Evolutionary conservation across 2,113 vertebrate genomes (phyloP), one percentile per base, ranked within the genome.

Genomic region (Dasyornis broadbenti): DNA sequence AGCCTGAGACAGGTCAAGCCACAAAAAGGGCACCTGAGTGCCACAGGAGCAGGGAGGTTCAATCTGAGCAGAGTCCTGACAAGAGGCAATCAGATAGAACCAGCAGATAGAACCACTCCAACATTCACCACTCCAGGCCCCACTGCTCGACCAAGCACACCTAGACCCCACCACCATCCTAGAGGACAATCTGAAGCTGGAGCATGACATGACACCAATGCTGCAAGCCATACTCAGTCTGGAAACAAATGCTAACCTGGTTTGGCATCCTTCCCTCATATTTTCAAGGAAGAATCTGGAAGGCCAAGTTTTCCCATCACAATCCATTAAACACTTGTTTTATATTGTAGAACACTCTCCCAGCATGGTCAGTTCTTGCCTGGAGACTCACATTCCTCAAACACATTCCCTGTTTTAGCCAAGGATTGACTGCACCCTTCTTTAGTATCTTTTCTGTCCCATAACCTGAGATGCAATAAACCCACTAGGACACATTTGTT

Each of bases 1-100:
- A 56, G 24, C 5, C 2, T 56, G 24, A 89, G n/a, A 64, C 28
- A n/a, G 20, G 33, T 22, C 30, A 69, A 65, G 42, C 6, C 31
- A 42, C 5, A 2, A 86, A 53, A 61, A 87, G 21, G n/a, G 8
- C 7, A 79, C 17, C 26, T 26, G 18, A 0, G 0, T 56, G 50
- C 6, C 44, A 47, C 49, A 33, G 49, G 14, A 68, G 21, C 9
- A 10, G 17, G 39, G 16, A 80, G 60, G 53, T 9, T 53, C 42
- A 8, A 6, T 4, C 33, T 26, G 18, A 80, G 21, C 72, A 56
- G 44, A 12, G 44, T 42, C 44, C 53, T 64, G 40, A 33, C 2
- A 1, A 44, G 57, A 1, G 2, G 11, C 2, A 1, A 12, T 23
- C 17, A n/a, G n/a, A n/a, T n/a, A n/a, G n/a, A n/a, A n/a, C 30